Base-by-base conservation (phyloP, 2,888 invertebrate genomes). In the Cancer borealis region DNA sequence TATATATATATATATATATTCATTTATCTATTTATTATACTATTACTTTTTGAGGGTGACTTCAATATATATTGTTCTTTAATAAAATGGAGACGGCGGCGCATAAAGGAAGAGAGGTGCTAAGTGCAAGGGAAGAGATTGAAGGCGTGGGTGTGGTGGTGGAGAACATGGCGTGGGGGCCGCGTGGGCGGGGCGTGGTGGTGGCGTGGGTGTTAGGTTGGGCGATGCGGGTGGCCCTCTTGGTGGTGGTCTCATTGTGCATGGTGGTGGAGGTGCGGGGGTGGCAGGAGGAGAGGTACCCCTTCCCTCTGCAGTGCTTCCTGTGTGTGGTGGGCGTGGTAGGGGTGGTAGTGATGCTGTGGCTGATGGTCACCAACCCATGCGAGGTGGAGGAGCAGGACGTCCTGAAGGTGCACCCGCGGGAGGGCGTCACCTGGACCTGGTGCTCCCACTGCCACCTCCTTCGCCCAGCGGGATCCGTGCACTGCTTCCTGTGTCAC, bases 371-470 rank as follows among this genome's bases (percentile, higher is more conserved):
- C 3, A 84, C 39, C 84, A 84, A 84, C 39, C 84, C 84, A 14
- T 84, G 84, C 39, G 39, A 84, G 84, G 84, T 84, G 84, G 12
- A 39, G 39, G 17, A 30, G 17, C 17, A 84, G 39, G 84, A 84
- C 84, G 84, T 30, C 3, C 39, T 84, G 84, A 3, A 2, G 39
- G 84, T 17, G 39, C 84, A 30, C 39, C 84, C 39, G 12, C 30
- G 39, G 30, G 84, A 84, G 84, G 84, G 39, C 30, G 39, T 84
- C 84, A 84, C 88, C 88, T 88, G 88, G 88, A 88, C 88, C 47
- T 88, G 88, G 88, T 88, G 88, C 39, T 47, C 88, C 8, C 21
- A n/a, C 88, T 88, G 88, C 88, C 88, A n/a, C 88, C 46, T 88
- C 49, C 88, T 88, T 10, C 21, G 88, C 6, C 46, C 88, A 47